Conservation (phyloP, 2,113 vertebrate species). For the Corydoras sp. region DNA sequence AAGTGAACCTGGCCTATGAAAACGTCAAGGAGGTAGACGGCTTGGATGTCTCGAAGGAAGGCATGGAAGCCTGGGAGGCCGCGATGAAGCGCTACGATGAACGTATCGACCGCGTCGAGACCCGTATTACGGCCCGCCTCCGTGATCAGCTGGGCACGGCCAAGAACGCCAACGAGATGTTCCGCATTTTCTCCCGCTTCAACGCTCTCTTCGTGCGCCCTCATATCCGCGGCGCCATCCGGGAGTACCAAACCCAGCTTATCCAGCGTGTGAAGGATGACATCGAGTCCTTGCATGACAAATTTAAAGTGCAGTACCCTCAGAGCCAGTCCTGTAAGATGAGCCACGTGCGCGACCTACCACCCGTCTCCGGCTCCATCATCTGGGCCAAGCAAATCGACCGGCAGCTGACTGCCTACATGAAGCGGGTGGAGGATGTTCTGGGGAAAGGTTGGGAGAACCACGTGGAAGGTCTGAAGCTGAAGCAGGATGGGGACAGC, state of each 20-base stretch:
- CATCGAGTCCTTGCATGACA: conserved; percentile 95
- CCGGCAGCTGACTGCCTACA: conserved; percentile 93
- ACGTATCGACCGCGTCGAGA: conserved; percentile 94
- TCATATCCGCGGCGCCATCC: conserved; percentile 93
- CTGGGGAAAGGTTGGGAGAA: conserved; percentile 98
- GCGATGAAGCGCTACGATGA: conserved; percentile 97
- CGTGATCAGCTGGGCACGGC: conserved; percentile 94
- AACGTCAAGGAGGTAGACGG: conserved; percentile 98
- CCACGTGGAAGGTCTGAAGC: conserved; percentile 94
- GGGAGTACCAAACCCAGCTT: conserved; percentile 93
- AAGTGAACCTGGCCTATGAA: conserved; percentile 97
- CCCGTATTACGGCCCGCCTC: conserved; percentile 92
- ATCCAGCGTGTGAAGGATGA: conserved; percentile 98
- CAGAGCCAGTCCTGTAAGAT: conserved; percentile 98
- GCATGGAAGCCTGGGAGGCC: conserved; percentile 95
- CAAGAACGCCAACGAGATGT: conserved; percentile 99
- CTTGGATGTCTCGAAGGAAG: conserved; percentile 95
- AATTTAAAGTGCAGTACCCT: conserved; percentile 98
- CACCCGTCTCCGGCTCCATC: conserved; percentile 93
- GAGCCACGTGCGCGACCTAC: conserved; percentile 94
- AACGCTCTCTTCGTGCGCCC: conserved; percentile 96
- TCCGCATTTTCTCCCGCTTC: conserved; percentile 95
- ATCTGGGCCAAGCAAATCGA: conserved; percentile 99
- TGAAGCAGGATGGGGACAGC: conserved; percentile 97
- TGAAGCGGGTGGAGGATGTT: conserved; percentile 98